Conservation (phyloP, 2,888 invertebrate genomes). For the Tetragnatha montana region DNA sequence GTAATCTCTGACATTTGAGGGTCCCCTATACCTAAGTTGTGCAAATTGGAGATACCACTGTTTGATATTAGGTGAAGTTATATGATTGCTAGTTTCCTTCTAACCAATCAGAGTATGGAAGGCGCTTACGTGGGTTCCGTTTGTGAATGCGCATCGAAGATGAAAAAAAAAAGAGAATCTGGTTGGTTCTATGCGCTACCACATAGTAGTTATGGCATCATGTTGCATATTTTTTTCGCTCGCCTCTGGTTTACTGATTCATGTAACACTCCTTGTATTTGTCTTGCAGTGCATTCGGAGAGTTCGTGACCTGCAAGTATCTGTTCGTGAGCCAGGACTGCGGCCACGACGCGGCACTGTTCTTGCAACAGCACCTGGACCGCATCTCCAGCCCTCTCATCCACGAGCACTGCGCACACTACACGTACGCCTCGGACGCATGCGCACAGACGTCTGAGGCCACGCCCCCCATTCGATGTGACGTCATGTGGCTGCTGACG, state of each 20-base stretch:
- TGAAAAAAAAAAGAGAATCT: too few relatives aligned
- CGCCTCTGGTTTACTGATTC: not conserved
- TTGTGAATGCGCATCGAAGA: too few relatives aligned
- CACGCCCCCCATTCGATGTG: not conserved
- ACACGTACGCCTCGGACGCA: slow-evolving; percentile 71
- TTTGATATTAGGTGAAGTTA: too few relatives aligned
- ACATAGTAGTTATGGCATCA: not conserved
- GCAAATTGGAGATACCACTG: too few relatives aligned
- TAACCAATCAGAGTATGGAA: too few relatives aligned
- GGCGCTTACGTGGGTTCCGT: too few relatives aligned
- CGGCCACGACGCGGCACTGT: slow-evolving; percentile 70
- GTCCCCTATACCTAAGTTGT: too few relatives aligned
- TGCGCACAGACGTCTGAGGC: slow-evolving; percentile 49
- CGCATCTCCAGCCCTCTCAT: slow-evolving; percentile 72
- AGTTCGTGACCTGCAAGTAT: slow-evolving; percentile 72
- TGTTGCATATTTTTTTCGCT: too few relatives aligned
- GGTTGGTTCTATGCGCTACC: not conserved
- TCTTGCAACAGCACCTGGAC: slow-evolving; percentile 71
- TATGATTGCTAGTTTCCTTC: too few relatives aligned
- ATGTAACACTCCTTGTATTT: not conserved
- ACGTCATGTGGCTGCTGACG: slow-evolving; percentile 8
- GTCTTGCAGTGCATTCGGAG: slow-evolving; percentile 70
- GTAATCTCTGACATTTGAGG: too few relatives aligned
- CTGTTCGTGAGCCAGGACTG: slow-evolving; percentile 72
- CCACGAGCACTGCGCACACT: slow-evolving; percentile 72